Percentiles rank a stretch among this genome's conserved stretches.
phyloP scores from a whole-genome alignment of 2,888 invertebrate genomes.

The Chaetogeoica ovagalla region DNA sequence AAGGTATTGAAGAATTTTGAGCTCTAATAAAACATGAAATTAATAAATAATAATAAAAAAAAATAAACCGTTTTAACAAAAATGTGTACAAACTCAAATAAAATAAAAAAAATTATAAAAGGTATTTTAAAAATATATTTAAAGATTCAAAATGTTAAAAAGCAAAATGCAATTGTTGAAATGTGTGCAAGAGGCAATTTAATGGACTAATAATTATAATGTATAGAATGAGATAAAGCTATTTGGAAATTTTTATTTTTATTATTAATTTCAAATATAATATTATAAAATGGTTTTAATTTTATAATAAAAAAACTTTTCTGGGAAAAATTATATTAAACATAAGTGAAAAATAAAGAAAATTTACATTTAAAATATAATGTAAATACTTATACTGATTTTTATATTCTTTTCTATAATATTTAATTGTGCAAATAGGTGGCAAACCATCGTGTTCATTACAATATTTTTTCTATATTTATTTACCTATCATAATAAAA shows the following conservation, averaged over 20 bases:
- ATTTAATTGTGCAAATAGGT: too few relatives aligned
- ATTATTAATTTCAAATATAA: too few relatives aligned
- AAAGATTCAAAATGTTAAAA: background rate
- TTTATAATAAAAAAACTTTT: background rate
- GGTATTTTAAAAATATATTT: background rate
- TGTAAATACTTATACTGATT: too few relatives aligned
- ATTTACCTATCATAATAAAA: background rate
- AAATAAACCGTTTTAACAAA: constrained; percentile 20
- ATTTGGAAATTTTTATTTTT: too few relatives aligned
- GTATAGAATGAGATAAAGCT: background rate
- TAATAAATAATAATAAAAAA: constrained; percentile 14
- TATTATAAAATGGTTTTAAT: too few relatives aligned
- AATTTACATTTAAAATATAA: too few relatives aligned
- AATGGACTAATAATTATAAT: background rate
- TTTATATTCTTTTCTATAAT: too few relatives aligned
- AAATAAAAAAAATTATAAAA: background rate
- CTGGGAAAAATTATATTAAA: too few relatives aligned
- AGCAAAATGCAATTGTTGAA: constrained; percentile 4
- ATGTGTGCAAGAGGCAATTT: background rate
- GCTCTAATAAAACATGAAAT: constrained; percentile 43
- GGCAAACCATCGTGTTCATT: background rate
- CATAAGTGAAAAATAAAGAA: too few relatives aligned
- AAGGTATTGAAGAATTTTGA: constrained; percentile 44
- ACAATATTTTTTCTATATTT: background rate
- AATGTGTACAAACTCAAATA: constrained; percentile 13